phyloP scores from a whole-genome alignment of 2,888 invertebrate genomes.

The Stramonita haemastoma region DNA sequence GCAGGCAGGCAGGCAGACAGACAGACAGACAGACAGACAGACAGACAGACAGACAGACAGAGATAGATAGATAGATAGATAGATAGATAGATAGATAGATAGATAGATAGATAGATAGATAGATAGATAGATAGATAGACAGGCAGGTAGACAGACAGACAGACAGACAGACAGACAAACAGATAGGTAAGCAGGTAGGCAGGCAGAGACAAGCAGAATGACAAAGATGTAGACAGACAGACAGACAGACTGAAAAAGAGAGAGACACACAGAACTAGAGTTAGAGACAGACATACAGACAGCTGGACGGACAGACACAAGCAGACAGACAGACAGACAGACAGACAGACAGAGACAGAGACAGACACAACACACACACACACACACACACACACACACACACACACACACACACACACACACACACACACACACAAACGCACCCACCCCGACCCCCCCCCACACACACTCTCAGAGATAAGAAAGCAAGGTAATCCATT shows the following conservation, averaged over 20 bases:
- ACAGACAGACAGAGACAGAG: conserved; percentile 23
- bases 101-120: not conserved
- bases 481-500: not conserved
- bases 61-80: too few relatives aligned
- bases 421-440: not conserved
- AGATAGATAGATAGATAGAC: conserved; percentile 13
- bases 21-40: too few relatives aligned
- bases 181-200: not conserved
- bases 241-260: not conserved
- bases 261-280: not conserved
- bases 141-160: conserved; percentile 27
- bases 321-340: too few relatives aligned
- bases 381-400: not conserved
- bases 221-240: not conserved
- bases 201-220: not conserved
- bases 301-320: conserved; percentile 18
- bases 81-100: not conserved
- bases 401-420: not conserved
- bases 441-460: not conserved
- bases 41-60: too few relatives aligned
- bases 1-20: too few relatives aligned
- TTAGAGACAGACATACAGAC: not conserved
- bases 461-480: not conserved
- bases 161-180: not conserved
- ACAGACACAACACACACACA: not conserved